A percentile compares a stretch with the other conserved stretches of the same genome.
These are phyloP conservation scores for Glomeris maerens DNA, from an alignment of 1,140 invertebrate genomes.

Conservation along the genomic window DNA sequence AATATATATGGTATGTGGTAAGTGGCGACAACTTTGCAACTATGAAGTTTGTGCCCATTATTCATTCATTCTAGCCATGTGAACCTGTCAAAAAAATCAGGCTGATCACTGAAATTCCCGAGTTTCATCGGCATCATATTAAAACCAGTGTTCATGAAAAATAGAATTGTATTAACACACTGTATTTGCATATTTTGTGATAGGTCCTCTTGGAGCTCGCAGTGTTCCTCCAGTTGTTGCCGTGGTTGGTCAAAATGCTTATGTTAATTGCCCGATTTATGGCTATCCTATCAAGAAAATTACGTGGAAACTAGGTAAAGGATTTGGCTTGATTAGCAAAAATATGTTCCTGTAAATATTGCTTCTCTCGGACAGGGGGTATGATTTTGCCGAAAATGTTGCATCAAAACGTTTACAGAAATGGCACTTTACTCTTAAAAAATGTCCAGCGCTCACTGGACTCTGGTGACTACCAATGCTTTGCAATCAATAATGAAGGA, in stretches of 20 bases:
- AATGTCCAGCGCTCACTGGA: slow-evolving; percentile 37
- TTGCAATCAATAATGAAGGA: slow-evolving; percentile 32
- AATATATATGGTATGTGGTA: slow-evolving; percentile 60
- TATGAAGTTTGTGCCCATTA: background rate
- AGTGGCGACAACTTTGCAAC: background rate
- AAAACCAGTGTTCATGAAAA: too few relatives aligned
- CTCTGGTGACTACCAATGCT: slow-evolving; percentile 37
- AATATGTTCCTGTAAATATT: too few relatives aligned
- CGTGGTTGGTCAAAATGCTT: slow-evolving; percentile 31
- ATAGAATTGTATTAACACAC: background rate
- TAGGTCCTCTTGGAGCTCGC: slow-evolving; percentile 34
- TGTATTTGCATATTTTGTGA: slow-evolving; percentile 18
- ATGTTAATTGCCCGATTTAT: slow-evolving; percentile 33
- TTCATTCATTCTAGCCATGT: background rate
- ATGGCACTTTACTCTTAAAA: slow-evolving; percentile 55
- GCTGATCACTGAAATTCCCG: too few relatives aligned
- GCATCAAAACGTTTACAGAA: slow-evolving; percentile 30
- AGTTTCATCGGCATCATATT: too few relatives aligned
- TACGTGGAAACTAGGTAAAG: slow-evolving; percentile 37
- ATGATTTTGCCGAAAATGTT: slow-evolving; percentile 28
- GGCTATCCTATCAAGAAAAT: slow-evolving; percentile 34
- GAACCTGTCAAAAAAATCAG: background rate
- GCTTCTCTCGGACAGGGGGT: too few relatives aligned
- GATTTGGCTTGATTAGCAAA: too few relatives aligned
- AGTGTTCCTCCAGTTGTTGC: slow-evolving; percentile 32